A percentile compares a stretch with the other conserved stretches of the same genome.
Evolutionary conservation across 2,113 vertebrate genomes (phyloP).

Genomic region (Syrmaticus mikado): DNA sequence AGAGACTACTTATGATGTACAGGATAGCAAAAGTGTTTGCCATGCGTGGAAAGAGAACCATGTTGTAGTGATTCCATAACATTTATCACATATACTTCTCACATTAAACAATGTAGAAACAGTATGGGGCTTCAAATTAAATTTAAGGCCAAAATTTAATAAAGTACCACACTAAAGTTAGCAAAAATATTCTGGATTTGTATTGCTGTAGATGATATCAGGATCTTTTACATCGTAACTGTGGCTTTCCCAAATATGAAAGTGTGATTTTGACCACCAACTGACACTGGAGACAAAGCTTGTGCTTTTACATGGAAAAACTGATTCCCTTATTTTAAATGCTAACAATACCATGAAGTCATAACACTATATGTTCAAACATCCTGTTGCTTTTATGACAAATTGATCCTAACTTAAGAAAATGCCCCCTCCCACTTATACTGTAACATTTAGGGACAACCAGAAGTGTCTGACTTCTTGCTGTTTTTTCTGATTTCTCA

Average conservation of each 20-base stretch:
- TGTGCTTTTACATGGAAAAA: background rate
- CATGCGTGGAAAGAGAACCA: accelerated
- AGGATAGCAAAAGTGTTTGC: background rate
- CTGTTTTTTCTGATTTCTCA: constrained; percentile 4
- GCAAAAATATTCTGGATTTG: background rate
- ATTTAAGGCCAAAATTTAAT: background rate
- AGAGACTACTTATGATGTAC: background rate
- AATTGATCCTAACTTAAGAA: background rate
- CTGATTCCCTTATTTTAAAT: background rate
- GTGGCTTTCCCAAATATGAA: background rate
- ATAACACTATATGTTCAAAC: background rate
- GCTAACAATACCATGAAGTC: background rate
- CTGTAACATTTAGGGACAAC: background rate
- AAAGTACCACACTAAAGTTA: background rate
- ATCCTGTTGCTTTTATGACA: background rate
- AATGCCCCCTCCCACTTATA: background rate
- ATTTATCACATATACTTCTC: background rate
- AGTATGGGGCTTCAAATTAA: background rate
- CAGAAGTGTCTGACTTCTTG: background rate
- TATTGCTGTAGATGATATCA: background rate
- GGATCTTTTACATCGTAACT: background rate
- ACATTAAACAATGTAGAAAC: background rate
- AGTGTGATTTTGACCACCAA: background rate
- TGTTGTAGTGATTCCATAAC: background rate
- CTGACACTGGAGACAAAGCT: background rate